These are phyloP conservation scores for Agrilus planipennis DNA, from an alignment of 1,140 invertebrate species.

Conservation along the genomic window DNA sequence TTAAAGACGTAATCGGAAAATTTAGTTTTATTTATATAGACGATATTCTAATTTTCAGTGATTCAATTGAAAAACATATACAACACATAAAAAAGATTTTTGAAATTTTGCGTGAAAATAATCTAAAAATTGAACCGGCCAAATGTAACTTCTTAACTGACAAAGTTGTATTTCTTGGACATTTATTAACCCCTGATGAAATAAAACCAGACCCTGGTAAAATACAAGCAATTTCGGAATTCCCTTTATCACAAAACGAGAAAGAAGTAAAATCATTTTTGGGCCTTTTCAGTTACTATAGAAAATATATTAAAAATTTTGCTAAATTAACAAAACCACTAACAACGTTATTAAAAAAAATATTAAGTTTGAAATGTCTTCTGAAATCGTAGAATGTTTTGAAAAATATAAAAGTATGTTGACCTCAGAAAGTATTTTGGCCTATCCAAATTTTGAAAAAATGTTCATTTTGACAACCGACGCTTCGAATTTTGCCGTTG, in stretches of 20 bases:
- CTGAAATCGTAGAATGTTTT: not conserved
- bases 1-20: not conserved
- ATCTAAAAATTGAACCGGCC: not conserved
- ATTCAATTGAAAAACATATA: not conserved
- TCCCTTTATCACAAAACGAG: not conserved
- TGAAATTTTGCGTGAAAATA: not conserved
- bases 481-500: not conserved
- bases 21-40: not conserved
- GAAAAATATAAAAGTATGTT: not conserved
- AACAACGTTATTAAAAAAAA: not conserved
- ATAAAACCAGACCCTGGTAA: not conserved
- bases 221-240: not conserved
- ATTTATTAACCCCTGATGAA: not conserved
- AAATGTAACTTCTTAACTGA: slow-evolving; percentile 2
- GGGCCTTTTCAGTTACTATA: not conserved
- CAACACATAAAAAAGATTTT: not conserved
- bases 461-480: not conserved
- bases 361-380: not conserved
- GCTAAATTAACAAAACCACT: not conserved
- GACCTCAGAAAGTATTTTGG: not conserved
- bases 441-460: too few species aligned
- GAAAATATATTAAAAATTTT: not conserved
- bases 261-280: not conserved
- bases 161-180: not conserved
- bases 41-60: not conserved